phyloP scores from a whole-genome alignment of 2,113 vertebrate species.

The Nothoprocta perdicaria region DNA sequence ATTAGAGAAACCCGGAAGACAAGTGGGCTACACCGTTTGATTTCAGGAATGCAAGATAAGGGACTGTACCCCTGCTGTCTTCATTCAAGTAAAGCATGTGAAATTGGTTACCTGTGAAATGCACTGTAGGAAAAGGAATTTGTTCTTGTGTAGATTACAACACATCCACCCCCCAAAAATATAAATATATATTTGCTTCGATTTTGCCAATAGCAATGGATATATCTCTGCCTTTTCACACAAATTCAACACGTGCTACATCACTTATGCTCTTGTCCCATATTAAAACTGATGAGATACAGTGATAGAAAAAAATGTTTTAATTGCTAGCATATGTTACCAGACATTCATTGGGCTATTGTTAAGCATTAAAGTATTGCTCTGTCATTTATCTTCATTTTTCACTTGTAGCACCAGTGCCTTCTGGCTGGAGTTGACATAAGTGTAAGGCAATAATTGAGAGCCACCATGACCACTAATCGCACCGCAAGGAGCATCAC shows the following conservation, averaged over 20 bases:
- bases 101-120: neutral
- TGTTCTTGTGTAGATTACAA: neutral
- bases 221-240: neutral
- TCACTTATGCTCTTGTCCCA: neutral
- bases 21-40: neutral
- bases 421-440: neutral
- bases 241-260: neutral
- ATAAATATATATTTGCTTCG: neutral
- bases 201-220: neutral
- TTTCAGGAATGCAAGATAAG: neutral
- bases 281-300: slow-evolving; percentile 19
- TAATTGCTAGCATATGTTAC: slow-evolving; percentile 34
- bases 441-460: neutral
- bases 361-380: slow-evolving; percentile 6
- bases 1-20: neutral
- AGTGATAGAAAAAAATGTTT: neutral
- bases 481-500: neutral
- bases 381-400: slow-evolving; percentile 14
- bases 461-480: neutral
- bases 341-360: neutral
- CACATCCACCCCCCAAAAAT: neutral
- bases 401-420: neutral
- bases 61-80: neutral
- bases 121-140: neutral
- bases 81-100: neutral